Evolutionary conservation across 2,797 vertebrate species (phyloP).

Genomic region (Gadopsis marmoratus): DNA sequence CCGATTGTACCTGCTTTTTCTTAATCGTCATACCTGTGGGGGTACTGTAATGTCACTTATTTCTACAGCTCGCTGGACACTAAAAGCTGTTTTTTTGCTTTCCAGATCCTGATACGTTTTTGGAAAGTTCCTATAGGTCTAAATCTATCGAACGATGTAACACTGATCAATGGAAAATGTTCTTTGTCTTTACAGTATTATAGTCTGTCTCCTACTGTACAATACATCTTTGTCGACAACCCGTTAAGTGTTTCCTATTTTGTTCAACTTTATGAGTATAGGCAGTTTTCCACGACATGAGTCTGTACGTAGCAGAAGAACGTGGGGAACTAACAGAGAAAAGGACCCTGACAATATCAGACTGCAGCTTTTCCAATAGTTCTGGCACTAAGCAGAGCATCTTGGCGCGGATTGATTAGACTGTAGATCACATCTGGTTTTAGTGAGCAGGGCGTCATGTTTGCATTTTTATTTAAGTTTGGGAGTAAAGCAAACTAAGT

Average conservation of each 20-base stretch:
- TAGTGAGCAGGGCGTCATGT: neutral
- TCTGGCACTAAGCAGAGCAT: constrained; percentile 1
- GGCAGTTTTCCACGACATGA: neutral
- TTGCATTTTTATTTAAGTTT: neutral
- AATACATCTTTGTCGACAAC: too few relatives aligned
- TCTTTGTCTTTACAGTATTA: too few relatives aligned
- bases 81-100: neutral
- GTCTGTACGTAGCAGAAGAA: neutral
- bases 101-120: too few relatives aligned
- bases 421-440: neutral
- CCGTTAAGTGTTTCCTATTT: too few relatives aligned
- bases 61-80: neutral
- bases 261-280: too few relatives aligned
- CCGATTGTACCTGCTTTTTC: too few relatives aligned
- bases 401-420: constrained; percentile 5
- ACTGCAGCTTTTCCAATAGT: constrained; percentile 7
- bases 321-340: neutral
- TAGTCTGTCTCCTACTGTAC: too few relatives aligned
- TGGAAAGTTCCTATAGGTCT: too few relatives aligned
- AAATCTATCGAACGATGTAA: too few relatives aligned
- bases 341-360: neutral
- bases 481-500: constrained; percentile 1
- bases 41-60: neutral
- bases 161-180: too few relatives aligned
- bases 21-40: neutral